Evolutionary conservation across 1,140 invertebrate genomes (phyloP).

Genomic region (Penaeus japonicus): DNA sequence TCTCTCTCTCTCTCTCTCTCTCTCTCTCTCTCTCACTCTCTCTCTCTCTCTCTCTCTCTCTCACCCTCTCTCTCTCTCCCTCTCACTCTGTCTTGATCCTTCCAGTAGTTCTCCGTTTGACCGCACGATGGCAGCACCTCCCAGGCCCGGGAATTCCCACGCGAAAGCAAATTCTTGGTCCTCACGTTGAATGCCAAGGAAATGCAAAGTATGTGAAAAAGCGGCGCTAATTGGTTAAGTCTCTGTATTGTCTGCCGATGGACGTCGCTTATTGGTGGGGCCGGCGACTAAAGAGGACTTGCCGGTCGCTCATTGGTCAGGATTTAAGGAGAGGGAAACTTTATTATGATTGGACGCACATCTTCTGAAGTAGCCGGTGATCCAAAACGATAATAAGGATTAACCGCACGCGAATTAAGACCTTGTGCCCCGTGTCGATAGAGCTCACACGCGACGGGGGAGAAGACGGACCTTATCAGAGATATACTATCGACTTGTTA

Average conservation of each 20-base stretch:
- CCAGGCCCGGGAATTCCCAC: background rate
- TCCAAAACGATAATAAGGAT: background rate
- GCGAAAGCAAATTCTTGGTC: background rate
- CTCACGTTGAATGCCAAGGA: conserved; percentile 4
- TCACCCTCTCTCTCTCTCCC: too few species aligned
- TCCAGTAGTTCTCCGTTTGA: too few species aligned
- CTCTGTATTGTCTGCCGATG: conserved; percentile 13
- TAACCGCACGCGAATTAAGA: background rate
- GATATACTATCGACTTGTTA: conserved; percentile 11
- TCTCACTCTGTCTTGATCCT: too few species aligned
- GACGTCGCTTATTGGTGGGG: background rate
- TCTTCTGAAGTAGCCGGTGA: conserved; percentile 13
- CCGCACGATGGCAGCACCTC: too few species aligned
- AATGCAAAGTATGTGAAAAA: conserved; percentile 20
- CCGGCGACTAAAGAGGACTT: background rate
- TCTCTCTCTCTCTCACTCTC: too few species aligned
- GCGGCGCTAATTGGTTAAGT: conserved; percentile 17
- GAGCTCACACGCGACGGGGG: background rate
- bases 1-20: too few species aligned
- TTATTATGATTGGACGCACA: conserved; percentile 13
- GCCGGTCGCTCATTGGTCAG: conserved; percentile 3
- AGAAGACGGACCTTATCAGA: background rate
- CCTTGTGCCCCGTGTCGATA: background rate
- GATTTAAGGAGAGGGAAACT: background rate
- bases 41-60: too few species aligned